Conservation (phyloP, 35 echinoderm and acorn worm species). For the Amphiura filiformis region DNA sequence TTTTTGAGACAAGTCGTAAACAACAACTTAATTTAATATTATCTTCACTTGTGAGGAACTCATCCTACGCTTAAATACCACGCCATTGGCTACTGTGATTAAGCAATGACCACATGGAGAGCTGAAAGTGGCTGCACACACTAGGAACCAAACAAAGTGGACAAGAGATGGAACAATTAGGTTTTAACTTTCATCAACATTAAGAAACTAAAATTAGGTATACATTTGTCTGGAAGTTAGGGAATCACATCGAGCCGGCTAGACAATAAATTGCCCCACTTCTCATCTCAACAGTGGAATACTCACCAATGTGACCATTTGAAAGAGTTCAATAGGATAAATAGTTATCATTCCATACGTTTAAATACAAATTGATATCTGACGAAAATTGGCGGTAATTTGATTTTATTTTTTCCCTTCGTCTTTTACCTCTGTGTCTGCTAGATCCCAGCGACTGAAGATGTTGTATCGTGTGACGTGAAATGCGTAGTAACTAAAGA, state of each 20-base stretch:
- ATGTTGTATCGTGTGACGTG: not conserved
- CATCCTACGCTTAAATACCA: constrained; percentile 1
- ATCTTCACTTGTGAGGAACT: not conserved
- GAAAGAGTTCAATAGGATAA: not conserved
- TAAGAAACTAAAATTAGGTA: too few relatives aligned
- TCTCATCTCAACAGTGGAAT: not conserved
- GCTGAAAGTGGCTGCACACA: not conserved
- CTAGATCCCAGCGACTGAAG: not conserved
- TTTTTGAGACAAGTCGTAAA: not conserved
- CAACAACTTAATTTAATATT: not conserved
- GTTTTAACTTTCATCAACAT: too few relatives aligned
- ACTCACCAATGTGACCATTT: not conserved
- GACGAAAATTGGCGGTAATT: not conserved
- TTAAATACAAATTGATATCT: not conserved
- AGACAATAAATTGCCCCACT: constrained; percentile 3
- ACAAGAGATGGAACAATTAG: too few relatives aligned
- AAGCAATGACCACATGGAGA: not conserved
- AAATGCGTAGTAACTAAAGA: not conserved
- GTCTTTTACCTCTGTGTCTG: not conserved
- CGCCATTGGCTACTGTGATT: not conserved
- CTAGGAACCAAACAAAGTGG: too few relatives aligned
- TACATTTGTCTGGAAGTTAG: not conserved
- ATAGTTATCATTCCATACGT: not conserved
- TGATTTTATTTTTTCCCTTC: not conserved
- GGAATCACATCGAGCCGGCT: not conserved